phyloP scores from a whole-genome alignment of 2,888 invertebrate species.

The Drosophila nr. fundita region DNA sequence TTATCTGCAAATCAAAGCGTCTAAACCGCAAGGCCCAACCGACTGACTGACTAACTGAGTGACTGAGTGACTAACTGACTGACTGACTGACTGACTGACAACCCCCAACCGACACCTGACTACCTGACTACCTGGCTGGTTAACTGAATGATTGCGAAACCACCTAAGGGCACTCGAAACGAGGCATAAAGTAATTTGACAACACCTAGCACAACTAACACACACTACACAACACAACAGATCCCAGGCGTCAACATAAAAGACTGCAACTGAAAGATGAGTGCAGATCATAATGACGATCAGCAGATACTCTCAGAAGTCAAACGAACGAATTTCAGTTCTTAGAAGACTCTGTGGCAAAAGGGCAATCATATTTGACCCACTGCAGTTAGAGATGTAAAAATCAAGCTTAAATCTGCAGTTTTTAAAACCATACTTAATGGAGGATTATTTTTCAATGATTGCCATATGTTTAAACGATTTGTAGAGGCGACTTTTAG shows the following conservation, averaged over 20 bases:
- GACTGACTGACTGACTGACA: conserved; percentile 20
- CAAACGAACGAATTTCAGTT: not conserved
- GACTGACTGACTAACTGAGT: conserved; percentile 22
- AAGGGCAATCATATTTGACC: not conserved
- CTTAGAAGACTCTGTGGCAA: not conserved
- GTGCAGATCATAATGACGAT: conserved; percentile 17
- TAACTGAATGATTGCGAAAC: conserved; percentile 68
- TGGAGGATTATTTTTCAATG: not conserved
- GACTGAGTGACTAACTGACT: conserved; percentile 28
- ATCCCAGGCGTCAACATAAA: conserved; percentile 22
- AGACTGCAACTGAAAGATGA: conserved; percentile 15
- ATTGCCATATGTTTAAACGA: not conserved
- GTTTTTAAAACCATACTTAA: not conserved
- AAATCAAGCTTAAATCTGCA: not conserved
- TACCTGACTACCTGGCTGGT: conserved; percentile 8
- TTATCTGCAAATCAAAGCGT: conserved; percentile 77
- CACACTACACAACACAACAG: conserved; percentile 20
- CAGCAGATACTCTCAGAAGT: conserved; percentile 12
- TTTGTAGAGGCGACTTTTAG: not conserved
- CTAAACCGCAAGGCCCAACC: conserved; percentile 44
- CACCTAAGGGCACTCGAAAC: conserved; percentile 71
- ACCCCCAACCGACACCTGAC: conserved; percentile 30
- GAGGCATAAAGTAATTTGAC: conserved; percentile 45
- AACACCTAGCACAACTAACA: conserved; percentile 31
- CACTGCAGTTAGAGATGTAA: not conserved